Conservation (phyloP, 2,888 invertebrate genomes). For the Neoscelio sp. region DNA sequence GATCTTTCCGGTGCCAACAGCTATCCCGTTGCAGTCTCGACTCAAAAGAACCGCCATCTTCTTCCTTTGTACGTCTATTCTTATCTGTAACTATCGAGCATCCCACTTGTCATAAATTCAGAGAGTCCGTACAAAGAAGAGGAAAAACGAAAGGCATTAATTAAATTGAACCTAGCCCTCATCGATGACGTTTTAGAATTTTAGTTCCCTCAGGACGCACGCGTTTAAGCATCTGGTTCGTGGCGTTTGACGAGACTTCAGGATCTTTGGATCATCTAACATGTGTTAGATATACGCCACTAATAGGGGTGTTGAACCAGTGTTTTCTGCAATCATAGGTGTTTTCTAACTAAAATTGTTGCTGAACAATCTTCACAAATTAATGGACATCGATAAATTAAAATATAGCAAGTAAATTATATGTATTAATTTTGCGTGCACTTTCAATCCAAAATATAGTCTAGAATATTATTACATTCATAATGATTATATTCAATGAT, state of each 20-base stretch:
- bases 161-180: background rate
- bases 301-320: too few species aligned
- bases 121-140: background rate
- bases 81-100: constrained; percentile 30
- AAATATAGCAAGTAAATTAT: too few species aligned
- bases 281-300: constrained; percentile 56
- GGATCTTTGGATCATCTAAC: constrained; percentile 59
- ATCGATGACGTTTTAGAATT: constrained; percentile 31
- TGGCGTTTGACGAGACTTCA: constrained; percentile 47
- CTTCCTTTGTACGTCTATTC: constrained; percentile 32
- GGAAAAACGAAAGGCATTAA: background rate
- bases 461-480: too few species aligned
- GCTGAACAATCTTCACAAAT: too few species aligned
- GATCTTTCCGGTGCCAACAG: constrained; percentile 53
- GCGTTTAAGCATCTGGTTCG: constrained; percentile 58
- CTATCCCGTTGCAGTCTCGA: constrained; percentile 17
- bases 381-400: too few species aligned
- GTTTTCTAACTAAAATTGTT: too few species aligned
- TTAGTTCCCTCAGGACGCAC: constrained; percentile 29
- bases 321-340: too few species aligned
- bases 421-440: too few species aligned
- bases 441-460: too few species aligned
- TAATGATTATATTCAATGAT: too few species aligned
- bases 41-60: constrained; percentile 44
- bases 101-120: constrained; percentile 21